Evolutionary conservation across 2,797 vertebrate genomes (phyloP).

Genomic region (Choloepus didactylus): DNA sequence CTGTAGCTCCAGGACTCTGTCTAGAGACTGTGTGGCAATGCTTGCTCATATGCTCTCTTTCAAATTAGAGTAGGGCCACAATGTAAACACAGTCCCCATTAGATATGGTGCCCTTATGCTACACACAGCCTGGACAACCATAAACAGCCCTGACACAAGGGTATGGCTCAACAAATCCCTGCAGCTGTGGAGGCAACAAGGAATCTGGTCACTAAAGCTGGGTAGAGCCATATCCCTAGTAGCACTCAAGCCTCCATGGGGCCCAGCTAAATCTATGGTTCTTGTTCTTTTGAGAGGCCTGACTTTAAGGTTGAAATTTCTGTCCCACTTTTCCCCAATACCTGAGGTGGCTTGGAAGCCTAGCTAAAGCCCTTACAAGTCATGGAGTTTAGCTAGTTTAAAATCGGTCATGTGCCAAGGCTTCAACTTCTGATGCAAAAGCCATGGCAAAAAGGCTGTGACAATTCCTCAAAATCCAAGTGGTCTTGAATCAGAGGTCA

Average conservation of each 20-base stretch:
- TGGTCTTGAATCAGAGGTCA: slow-evolving; percentile 37
- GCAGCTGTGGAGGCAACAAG: not conserved
- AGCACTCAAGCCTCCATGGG: not conserved
- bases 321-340: slow-evolving; percentile 34
- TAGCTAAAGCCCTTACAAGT: slow-evolving; percentile 41
- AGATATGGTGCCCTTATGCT: not conserved
- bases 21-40: not conserved
- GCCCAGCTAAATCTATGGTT: not conserved
- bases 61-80: not conserved
- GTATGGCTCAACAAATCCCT: not conserved
- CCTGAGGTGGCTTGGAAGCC: slow-evolving; percentile 9
- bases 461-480: not conserved
- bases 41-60: slow-evolving; percentile 1
- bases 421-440: slow-evolving; percentile 37
- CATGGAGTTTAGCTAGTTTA: slow-evolving; percentile 6
- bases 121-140: not conserved
- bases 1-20: not conserved
- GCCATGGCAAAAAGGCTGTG: not conserved
- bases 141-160: not conserved
- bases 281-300: slow-evolving; percentile 1
- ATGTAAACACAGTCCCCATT: not conserved
- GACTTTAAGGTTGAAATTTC: not conserved
- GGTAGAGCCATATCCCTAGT: not conserved
- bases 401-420: not conserved
- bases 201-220: not conserved